phyloP scores from a whole-genome alignment of 2,797 vertebrate genomes.

The Leptodactylus fallax region DNA sequence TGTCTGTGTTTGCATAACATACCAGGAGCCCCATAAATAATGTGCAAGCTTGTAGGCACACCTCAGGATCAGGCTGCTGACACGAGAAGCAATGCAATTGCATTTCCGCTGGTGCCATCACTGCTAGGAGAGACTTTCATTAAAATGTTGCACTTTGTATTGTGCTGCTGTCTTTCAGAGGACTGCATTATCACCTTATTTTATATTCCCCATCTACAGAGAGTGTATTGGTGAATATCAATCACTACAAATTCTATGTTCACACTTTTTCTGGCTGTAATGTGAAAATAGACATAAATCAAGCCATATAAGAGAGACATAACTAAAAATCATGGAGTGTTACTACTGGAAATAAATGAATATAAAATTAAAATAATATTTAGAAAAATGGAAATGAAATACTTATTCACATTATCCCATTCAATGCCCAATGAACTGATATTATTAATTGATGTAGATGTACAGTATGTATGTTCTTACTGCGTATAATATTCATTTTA shows the following conservation, averaged over 20 bases:
- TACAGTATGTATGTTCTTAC: too few relatives aligned
- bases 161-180: constrained; percentile 15
- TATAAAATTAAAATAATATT: background rate
- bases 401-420: background rate
- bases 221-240: constrained; percentile 14
- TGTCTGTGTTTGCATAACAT: constrained; percentile 53
- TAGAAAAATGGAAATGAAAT: background rate
- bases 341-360: background rate
- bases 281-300: constrained; percentile 18
- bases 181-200: constrained; percentile 24
- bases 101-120: constrained; percentile 23
- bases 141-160: constrained; percentile 42
- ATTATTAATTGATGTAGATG: background rate
- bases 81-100: constrained; percentile 31
- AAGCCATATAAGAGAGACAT: background rate
- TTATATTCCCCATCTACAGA: background rate
- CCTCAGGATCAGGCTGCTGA: constrained; percentile 31
- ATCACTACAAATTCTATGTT: background rate
- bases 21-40: background rate
- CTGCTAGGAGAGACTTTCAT: constrained; percentile 24
- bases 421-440: background rate
- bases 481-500: too few relatives aligned
- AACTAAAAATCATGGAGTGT: background rate
- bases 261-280: constrained; percentile 2
- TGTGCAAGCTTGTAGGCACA: constrained; percentile 29